Percentiles rank a stretch among this genome's conserved stretches.
These are phyloP conservation scores for Iguana delicatissima DNA, from an alignment of 2,797 vertebrate genomes.

Conservation along the genomic window DNA sequence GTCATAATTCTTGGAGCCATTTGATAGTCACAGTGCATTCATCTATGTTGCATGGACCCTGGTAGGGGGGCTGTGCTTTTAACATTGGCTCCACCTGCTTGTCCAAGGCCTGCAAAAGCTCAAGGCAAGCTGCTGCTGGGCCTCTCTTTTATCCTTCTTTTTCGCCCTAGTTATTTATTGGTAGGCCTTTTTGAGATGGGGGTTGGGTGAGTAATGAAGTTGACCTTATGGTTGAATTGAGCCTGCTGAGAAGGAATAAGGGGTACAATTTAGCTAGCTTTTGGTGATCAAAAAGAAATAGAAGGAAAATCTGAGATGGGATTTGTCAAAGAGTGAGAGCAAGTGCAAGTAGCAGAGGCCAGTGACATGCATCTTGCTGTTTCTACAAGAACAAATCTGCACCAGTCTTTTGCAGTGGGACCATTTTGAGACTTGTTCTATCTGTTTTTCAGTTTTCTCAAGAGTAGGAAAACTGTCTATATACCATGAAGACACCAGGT, in stretches of 20 bases:
- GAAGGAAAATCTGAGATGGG: not conserved
- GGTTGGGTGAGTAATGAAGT: not conserved
- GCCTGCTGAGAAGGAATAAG: not conserved
- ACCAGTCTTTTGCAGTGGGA: not conserved
- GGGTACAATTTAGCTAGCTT: not conserved
- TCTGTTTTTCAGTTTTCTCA: not conserved
- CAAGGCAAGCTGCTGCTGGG: slow-evolving; percentile 32
- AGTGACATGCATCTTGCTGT: not conserved
- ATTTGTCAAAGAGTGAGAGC: accelerated
- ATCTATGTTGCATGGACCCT: slow-evolving; percentile 43
- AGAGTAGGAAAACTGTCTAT: not conserved
- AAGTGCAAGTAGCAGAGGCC: not conserved
- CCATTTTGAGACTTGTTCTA: accelerated
- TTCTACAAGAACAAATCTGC: not conserved
- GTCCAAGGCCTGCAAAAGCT: not conserved
- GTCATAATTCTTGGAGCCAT: slow-evolving; percentile 54
- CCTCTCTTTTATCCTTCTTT: not conserved
- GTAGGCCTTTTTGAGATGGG: slow-evolving; percentile 26
- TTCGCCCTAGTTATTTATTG: slow-evolving; percentile 22
- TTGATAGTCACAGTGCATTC: slow-evolving; percentile 41
- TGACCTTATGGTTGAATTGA: not conserved
- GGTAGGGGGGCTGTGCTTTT: accelerated
- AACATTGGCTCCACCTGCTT: slow-evolving; percentile 4
- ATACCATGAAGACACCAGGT: too few relatives aligned
- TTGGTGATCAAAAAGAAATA: accelerated